Percentiles rank a stretch among this genome's conserved stretches.
These are phyloP conservation scores for Athalia rosae DNA, from an alignment of 2,888 invertebrate genomes.

Conservation along the genomic window DNA sequence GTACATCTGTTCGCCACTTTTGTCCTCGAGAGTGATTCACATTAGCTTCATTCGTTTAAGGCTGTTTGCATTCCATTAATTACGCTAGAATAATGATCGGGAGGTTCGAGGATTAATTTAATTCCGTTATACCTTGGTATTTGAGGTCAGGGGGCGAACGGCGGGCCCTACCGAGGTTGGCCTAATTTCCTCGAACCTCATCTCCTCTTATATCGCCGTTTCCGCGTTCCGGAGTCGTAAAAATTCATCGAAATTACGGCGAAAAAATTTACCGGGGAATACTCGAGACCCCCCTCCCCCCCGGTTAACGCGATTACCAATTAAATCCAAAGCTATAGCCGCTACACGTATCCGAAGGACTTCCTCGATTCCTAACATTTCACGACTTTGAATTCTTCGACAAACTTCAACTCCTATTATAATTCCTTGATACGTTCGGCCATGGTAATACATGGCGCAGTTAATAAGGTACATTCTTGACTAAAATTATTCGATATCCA, in stretches of 20 bases:
- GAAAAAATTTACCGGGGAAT: not conserved
- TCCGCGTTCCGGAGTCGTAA: conserved; percentile 18
- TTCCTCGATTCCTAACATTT: not conserved
- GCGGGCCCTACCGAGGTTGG: conserved; percentile 9
- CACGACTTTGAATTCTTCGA: not conserved
- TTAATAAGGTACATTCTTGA: not conserved
- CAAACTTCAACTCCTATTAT: not conserved
- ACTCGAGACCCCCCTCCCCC: conserved; percentile 15
- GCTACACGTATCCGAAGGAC: no score
- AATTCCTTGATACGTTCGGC: not conserved
- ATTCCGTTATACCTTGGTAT: conserved; percentile 25
- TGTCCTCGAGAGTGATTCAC: conserved; percentile 50
- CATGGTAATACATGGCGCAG: not conserved
- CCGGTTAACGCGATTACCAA: conserved; percentile 11
- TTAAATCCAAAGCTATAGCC: not conserved
- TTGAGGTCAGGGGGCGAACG: not conserved
- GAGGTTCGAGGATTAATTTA: conserved; percentile 23
- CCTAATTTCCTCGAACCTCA: not conserved
- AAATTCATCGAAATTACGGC: conserved; percentile 26
- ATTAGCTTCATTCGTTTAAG: conserved; percentile 47
- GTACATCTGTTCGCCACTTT: conserved; percentile 47
- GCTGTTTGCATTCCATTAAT: conserved; percentile 48
- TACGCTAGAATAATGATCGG: conserved; percentile 52
- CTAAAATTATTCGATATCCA: no score
- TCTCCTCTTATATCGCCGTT: not conserved